phyloP scores from a whole-genome alignment of 2,888 invertebrate genomes.

The Tipula confusa region DNA sequence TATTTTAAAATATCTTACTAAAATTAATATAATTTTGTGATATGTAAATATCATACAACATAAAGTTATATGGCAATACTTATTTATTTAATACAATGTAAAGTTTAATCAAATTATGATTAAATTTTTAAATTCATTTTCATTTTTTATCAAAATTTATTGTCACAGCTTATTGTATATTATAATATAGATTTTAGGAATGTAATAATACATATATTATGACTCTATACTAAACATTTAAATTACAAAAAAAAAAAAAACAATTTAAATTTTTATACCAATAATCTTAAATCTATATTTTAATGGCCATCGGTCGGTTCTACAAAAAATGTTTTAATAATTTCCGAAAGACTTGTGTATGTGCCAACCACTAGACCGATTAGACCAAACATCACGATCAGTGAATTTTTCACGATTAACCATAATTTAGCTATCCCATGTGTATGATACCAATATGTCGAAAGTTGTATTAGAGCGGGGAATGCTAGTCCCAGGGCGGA shows the following conservation, averaged over 20 bases:
- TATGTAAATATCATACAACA: neutral
- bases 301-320: neutral
- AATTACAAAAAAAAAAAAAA: too few species aligned
- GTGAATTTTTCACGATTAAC: slow-evolving; percentile 58
- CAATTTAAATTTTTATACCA: neutral
- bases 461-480: slow-evolving; percentile 82
- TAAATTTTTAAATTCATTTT: neutral
- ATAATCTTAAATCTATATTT: neutral
- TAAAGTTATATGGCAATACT: neutral
- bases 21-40: slow-evolving; percentile 25
- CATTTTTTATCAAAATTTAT: neutral
- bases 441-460: slow-evolving; percentile 71
- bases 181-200: neutral
- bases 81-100: neutral
- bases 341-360: slow-evolving; percentile 62
- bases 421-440: slow-evolving; percentile 54
- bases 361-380: slow-evolving; percentile 67
- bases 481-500: slow-evolving; percentile 85
- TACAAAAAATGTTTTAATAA: slow-evolving; percentile 56
- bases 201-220: too few species aligned
- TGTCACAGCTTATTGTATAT: slow-evolving; percentile 12
- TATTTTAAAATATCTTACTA: neutral
- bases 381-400: slow-evolving; percentile 61
- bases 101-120: neutral
- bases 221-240: neutral